A percentile compares a stretch with the other conserved stretches of the same genome.
Conservation (phyloP, 2,113 vertebrate genomes). For the Phainopepla nitens region DNA sequence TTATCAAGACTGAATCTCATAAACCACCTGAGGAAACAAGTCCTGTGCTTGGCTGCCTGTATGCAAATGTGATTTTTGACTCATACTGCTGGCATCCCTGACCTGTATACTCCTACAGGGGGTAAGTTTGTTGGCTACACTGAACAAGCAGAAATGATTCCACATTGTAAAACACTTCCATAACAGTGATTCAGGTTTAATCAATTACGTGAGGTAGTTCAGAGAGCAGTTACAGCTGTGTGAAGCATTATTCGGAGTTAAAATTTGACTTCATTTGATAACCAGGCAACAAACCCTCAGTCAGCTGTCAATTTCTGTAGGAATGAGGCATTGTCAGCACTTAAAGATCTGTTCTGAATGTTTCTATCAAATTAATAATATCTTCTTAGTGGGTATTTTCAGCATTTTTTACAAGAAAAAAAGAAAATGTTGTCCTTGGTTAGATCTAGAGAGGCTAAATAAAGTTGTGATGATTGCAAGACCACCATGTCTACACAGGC, state of each 20-base stretch:
- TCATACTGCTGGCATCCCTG: background rate
- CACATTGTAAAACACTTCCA: background rate
- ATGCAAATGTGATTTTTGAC: background rate
- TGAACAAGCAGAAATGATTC: background rate
- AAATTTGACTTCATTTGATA: background rate
- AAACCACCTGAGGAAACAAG: background rate
- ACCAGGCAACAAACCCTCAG: conserved; percentile 9
- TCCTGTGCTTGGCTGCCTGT: background rate
- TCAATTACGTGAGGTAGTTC: background rate
- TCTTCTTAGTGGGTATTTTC: background rate
- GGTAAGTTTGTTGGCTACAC: background rate
- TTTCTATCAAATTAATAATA: background rate
- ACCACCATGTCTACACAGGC: background rate
- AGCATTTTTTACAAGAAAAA: background rate
- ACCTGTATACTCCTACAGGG: background rate
- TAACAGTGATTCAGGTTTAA: background rate
- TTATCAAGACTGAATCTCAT: background rate
- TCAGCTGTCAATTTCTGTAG: background rate
- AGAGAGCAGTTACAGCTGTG: background rate
- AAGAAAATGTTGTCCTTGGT: background rate
- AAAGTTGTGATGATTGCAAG: background rate
- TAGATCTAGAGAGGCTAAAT: background rate
- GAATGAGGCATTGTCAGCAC: background rate
- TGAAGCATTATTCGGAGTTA: background rate
- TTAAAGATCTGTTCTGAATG: background rate